Percentiles rank a stretch among this genome's conserved stretches.
Conservation (phyloP, 1,140 invertebrate species). For the Agrypnia vestita region DNA sequence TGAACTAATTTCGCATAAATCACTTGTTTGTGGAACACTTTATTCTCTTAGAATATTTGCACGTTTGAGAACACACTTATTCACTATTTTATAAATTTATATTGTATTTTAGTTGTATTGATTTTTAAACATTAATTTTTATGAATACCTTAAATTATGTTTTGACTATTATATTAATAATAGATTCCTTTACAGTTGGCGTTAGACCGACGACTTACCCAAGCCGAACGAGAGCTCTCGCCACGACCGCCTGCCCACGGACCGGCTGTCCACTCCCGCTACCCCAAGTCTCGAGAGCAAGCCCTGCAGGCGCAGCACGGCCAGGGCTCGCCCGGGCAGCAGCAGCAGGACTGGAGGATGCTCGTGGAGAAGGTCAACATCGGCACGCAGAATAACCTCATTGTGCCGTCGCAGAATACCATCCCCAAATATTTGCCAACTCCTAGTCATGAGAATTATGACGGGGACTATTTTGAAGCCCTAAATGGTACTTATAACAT, state of each 20-base stretch:
- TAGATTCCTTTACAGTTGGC: conserved; percentile 24
- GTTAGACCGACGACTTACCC: conserved; percentile 58
- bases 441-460: conserved; percentile 20
- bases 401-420: conserved; percentile 46
- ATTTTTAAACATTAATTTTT: too few species aligned
- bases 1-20: too few species aligned
- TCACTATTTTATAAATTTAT: too few species aligned
- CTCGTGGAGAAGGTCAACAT: conserved; percentile 59
- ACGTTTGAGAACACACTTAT: too few species aligned
- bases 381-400: conserved; percentile 60
- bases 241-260: conserved; percentile 59
- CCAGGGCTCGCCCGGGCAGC: background rate
- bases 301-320: background rate
- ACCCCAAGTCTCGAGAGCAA: background rate
- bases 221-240: conserved; percentile 69
- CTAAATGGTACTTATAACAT: conserved; percentile 1
- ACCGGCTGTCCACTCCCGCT: background rate
- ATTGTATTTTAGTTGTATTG: too few species aligned
- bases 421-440: conserved; percentile 4
- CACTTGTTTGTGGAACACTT: too few species aligned
- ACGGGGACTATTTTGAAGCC: conserved; percentile 25
- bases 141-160: too few species aligned
- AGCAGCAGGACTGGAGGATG: conserved; percentile 55
- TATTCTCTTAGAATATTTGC: too few species aligned
- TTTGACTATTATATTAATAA: background rate